These are phyloP conservation scores for Parnassius glacialis DNA, from an alignment of 2,888 invertebrate genomes.

Conservation along the genomic window DNA sequence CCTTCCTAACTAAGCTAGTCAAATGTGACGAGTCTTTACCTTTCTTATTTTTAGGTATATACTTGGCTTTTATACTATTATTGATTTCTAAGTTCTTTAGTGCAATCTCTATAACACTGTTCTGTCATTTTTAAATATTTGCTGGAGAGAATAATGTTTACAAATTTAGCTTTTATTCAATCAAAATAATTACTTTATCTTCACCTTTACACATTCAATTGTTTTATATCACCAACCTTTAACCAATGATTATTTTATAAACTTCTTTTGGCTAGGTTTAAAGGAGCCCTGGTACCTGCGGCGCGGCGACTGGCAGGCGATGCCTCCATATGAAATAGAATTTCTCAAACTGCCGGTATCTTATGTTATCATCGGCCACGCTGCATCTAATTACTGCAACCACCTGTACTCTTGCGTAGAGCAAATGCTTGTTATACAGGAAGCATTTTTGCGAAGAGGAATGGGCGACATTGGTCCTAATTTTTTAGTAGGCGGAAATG, in stretches of 20 bases:
- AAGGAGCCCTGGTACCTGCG: slow-evolving; percentile 66
- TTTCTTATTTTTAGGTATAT: too few species aligned
- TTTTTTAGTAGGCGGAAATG: slow-evolving; percentile 60
- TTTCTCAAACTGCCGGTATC: slow-evolving; percentile 52
- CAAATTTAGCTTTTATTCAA: too few species aligned
- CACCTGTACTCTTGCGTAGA: slow-evolving; percentile 51
- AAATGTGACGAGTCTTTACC: too few species aligned
- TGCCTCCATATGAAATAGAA: slow-evolving; percentile 46
- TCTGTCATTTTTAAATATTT: too few species aligned
- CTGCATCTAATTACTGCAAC: slow-evolving; percentile 48
- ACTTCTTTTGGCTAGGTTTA: slow-evolving; percentile 53
- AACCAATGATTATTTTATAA: slow-evolving; percentile 16
- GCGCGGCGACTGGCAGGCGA: slow-evolving; percentile 66
- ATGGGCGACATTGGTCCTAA: slow-evolving; percentile 64
- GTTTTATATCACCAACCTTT: background rate
- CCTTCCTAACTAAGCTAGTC: too few species aligned
- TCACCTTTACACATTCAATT: too few species aligned
- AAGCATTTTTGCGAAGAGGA: slow-evolving; percentile 46
- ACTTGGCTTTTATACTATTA: too few species aligned
- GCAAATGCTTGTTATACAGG: slow-evolving; percentile 49
- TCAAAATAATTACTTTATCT: too few species aligned
- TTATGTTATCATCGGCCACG: slow-evolving; percentile 59
- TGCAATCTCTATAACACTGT: too few species aligned
- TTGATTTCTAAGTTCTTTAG: too few species aligned
- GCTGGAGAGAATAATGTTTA: too few species aligned